These are phyloP conservation scores for Chymomyza costata DNA, from an alignment of 1,140 invertebrate genomes.

Conservation along the genomic window DNA sequence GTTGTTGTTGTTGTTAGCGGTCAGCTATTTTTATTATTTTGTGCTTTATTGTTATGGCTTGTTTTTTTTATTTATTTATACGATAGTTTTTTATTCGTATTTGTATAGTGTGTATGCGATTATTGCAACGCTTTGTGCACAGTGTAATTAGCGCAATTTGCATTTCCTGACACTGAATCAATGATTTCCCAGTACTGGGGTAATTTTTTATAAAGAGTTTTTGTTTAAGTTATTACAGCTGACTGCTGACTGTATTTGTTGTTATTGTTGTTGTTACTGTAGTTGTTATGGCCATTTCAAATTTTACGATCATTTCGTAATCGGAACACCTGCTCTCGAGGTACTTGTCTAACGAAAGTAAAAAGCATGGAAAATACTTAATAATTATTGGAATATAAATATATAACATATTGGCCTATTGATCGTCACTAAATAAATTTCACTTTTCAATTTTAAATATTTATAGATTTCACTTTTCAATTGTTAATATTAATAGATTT, in stretches of 20 bases:
- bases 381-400: too few species aligned
- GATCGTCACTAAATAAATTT: constrained; percentile 36
- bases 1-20: constrained; percentile 25
- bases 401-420: too few species aligned
- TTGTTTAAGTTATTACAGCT: constrained; percentile 25
- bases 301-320: constrained; percentile 63
- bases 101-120: constrained; percentile 2
- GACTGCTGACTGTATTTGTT: constrained; percentile 48
- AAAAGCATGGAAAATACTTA: constrained; percentile 59
- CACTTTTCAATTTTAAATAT: constrained; percentile 54
- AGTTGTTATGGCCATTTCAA: constrained; percentile 8
- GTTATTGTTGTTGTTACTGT: constrained; percentile 20
- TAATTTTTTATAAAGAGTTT: too few species aligned
- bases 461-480: constrained; percentile 38
- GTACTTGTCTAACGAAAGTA: constrained; percentile 47
- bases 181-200: constrained; percentile 41
- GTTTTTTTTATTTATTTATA: constrained; percentile 48
- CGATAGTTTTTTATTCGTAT: background rate
- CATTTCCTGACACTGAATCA: constrained; percentile 58
- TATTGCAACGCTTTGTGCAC: constrained; percentile 42
- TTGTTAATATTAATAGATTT: constrained; percentile 43
- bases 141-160: constrained; percentile 66
- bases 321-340: constrained; percentile 55
- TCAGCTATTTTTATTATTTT: constrained; percentile 16
- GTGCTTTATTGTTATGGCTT: constrained; percentile 63